These are phyloP conservation scores for Lumbricus terrestris DNA, from an alignment of 2,888 invertebrate genomes.

Conservation along the genomic window DNA sequence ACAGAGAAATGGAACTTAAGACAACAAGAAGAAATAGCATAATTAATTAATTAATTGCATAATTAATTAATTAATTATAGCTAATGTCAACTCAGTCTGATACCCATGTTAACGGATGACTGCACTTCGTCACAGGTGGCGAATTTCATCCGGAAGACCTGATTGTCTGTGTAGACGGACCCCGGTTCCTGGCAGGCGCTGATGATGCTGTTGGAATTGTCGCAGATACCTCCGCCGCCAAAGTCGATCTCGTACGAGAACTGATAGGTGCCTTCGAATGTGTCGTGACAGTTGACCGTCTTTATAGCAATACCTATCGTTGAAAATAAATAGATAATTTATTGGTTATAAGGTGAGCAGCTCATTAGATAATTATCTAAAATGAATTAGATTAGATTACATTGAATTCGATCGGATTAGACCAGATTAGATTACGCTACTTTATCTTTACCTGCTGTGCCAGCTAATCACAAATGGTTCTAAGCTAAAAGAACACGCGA, in stretches of 20 bases:
- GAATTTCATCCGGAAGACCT: slow-evolving; percentile 92
- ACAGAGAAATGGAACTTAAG: no score
- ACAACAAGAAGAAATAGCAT: no score
- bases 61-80: no score
- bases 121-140: slow-evolving; percentile 69
- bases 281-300: slow-evolving; percentile 54
- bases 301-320: slow-evolving; percentile 41
- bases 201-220: slow-evolving; percentile 81
- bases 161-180: slow-evolving; percentile 92
- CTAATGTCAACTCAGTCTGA: background rate
- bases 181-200: slow-evolving; percentile 91
- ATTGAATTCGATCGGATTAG: background rate
- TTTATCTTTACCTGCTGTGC: no score
- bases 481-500: no score
- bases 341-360: background rate
- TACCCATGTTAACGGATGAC: slow-evolving; percentile 48
- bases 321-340: background rate
- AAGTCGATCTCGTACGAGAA: slow-evolving; percentile 54
- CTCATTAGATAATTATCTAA: background rate
- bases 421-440: no score
- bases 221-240: slow-evolving; percentile 65
- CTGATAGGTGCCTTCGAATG: slow-evolving; percentile 56
- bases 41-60: no score
- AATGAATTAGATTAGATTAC: background rate
- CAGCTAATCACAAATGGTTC: no score